Evolutionary conservation across 2,888 invertebrate species (phyloP), one percentile per base, ranked within the genome.

Genomic region (Eupithecia pulchellata): DNA sequence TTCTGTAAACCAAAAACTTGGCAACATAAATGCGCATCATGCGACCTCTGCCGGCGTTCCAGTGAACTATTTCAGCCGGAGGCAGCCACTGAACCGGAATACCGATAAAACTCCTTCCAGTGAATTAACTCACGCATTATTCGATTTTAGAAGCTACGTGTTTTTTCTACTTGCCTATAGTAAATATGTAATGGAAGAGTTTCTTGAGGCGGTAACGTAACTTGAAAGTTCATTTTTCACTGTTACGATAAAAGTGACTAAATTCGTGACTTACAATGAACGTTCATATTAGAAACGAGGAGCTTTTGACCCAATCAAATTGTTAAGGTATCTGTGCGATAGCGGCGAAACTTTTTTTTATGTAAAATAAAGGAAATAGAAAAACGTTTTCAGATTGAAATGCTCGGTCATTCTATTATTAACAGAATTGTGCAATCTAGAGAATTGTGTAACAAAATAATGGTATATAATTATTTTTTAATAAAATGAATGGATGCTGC

Each of bases 31-130:
- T 32, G 47, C 30, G 5, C 29, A 27, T 17, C 14, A 57, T 29
- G 14, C n/a, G 64, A 52, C 57, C 65, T 66, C 30, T 25, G 62
- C 25, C 34, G 68, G 52, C 29, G 52, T 39, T 63, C 66, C 69
- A 47, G 39, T 58, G 4, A 68, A 30, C 52, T 62, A 71, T 68
- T 61, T 68, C 64, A 68, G 39, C 25, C 6, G 20, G 39, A 62
- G 68, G 39, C 42, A 66, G 66, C 57, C 72, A 66, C 63, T 72
- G 72, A 69, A 66, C 72, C 60, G 60, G 72, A 69, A 72, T 57
- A 30, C 25, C 39, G 72, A 72, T 72, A 72, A 57, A 0, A 29
- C 29, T 57, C 29, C 57, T 57, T 57, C 29, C 57, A 57, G 29
- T 57, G 29, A 57, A 57, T 57, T 17, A 27, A 29, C 57, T 29